Evolutionary conservation across 1,140 invertebrate genomes (phyloP).

Genomic region (Lysiphlebus fabarum): DNA sequence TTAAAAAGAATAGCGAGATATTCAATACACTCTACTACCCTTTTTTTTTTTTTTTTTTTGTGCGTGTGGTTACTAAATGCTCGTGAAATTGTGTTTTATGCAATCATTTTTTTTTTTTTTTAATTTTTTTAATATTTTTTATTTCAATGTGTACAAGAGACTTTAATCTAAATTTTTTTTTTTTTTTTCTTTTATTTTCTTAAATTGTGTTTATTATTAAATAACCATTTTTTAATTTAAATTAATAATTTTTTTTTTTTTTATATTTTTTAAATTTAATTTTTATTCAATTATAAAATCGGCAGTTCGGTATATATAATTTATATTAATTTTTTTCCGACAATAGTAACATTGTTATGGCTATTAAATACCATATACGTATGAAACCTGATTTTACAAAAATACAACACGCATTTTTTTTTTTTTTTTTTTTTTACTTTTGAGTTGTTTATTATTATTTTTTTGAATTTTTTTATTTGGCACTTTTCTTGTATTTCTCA

Average conservation of each 20-base stretch:
- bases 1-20: constrained; percentile 13
- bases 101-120: constrained; percentile 8
- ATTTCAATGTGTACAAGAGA: constrained; percentile 1
- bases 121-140: not conserved
- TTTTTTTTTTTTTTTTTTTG: not conserved
- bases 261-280: constrained; percentile 16
- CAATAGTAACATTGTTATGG: constrained; percentile 14
- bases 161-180: constrained; percentile 14
- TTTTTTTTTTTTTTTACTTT: constrained; percentile 11
- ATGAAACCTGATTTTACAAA: constrained; percentile 57
- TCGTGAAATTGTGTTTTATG: constrained; percentile 14
- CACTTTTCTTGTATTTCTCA: constrained; percentile 42
- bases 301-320: constrained; percentile 49
- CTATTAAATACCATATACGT: constrained; percentile 39
- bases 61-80: constrained; percentile 22
- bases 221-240: constrained; percentile 15
- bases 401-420: constrained; percentile 52
- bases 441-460: not conserved
- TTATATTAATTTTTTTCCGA: constrained; percentile 21
- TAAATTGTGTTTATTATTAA: constrained; percentile 19
- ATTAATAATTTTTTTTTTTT: too few relatives aligned
- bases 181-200: not conserved
- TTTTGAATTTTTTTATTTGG: constrained; percentile 49
- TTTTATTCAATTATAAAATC: constrained; percentile 44
- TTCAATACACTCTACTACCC: constrained; percentile 7